Evolutionary conservation across 2,888 invertebrate species (phyloP).

Genomic region (Heliconius erato): DNA sequence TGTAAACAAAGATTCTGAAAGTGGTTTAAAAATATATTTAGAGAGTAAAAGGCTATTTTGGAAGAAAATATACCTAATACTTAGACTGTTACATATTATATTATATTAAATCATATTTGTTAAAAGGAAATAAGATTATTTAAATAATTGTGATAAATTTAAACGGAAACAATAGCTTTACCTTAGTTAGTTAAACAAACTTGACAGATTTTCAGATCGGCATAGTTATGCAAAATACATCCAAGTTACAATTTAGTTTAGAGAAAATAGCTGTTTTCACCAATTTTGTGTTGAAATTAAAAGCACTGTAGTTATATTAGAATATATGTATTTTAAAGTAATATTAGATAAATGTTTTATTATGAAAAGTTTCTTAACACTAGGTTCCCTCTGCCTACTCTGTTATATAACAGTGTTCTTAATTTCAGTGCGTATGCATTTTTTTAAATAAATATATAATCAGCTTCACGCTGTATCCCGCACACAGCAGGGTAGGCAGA

Average conservation of each 20-base stretch:
- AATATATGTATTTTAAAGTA: neutral
- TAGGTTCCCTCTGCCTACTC: too few relatives aligned
- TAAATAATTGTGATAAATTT: neutral
- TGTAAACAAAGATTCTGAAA: neutral
- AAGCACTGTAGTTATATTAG: too few relatives aligned
- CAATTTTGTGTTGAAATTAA: neutral
- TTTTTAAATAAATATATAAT: too few relatives aligned
- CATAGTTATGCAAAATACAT: conserved; percentile 12
- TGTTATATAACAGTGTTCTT: too few relatives aligned
- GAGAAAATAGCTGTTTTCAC: neutral
- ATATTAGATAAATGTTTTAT: neutral
- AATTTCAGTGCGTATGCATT: too few relatives aligned
- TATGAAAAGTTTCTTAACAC: too few relatives aligned
- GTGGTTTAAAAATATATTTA: neutral
- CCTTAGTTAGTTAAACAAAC: conserved; percentile 5
- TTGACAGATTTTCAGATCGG: conserved; percentile 1
- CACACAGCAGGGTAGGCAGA: too few relatives aligned
- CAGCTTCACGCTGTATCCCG: too few relatives aligned
- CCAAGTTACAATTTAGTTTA: conserved; percentile 8
- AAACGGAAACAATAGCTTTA: neutral
- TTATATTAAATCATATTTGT: neutral
- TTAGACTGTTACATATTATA: neutral
- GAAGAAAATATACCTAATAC: neutral
- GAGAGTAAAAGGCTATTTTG: neutral
- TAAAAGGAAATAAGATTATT: neutral